phyloP scores from a whole-genome alignment of 2,797 vertebrate species.

The Podarcis lilfordi region DNA sequence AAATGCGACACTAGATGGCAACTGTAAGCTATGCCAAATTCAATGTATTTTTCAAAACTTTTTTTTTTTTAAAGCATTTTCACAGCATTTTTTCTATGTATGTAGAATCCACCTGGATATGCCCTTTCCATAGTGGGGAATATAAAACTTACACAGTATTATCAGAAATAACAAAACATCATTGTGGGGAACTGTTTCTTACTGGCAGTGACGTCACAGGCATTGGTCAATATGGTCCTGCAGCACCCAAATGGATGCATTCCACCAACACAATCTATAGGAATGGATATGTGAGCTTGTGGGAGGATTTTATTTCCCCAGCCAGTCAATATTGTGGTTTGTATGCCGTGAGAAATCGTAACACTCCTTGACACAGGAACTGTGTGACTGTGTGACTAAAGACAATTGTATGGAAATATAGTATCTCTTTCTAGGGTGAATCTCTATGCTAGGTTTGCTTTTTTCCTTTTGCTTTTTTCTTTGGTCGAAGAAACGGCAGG shows the following conservation, averaged over 20 bases:
- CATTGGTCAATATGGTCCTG: too few relatives aligned
- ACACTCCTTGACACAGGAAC: background rate
- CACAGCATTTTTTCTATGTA: too few relatives aligned
- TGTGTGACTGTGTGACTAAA: background rate
- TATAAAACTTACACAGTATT: background rate
- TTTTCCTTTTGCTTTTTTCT: background rate
- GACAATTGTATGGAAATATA: background rate
- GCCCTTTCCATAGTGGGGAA: background rate
- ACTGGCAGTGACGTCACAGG: background rate
- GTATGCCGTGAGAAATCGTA: background rate
- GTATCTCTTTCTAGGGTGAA: background rate
- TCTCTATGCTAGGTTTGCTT: too few relatives aligned
- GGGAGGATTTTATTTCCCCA: background rate
- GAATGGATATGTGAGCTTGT: background rate
- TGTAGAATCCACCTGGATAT: too few relatives aligned
- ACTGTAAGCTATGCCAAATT: too few relatives aligned
- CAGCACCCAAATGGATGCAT: background rate
- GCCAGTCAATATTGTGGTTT: background rate
- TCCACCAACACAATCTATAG: background rate
- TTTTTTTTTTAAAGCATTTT: too few relatives aligned
- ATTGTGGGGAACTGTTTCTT: background rate
- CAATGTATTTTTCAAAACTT: too few relatives aligned
- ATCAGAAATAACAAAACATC: background rate
- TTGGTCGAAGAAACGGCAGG: background rate
- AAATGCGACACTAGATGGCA: too few relatives aligned